phyloP scores from a whole-genome alignment of 2,113 vertebrate species.

The Microtus richardsoni region DNA sequence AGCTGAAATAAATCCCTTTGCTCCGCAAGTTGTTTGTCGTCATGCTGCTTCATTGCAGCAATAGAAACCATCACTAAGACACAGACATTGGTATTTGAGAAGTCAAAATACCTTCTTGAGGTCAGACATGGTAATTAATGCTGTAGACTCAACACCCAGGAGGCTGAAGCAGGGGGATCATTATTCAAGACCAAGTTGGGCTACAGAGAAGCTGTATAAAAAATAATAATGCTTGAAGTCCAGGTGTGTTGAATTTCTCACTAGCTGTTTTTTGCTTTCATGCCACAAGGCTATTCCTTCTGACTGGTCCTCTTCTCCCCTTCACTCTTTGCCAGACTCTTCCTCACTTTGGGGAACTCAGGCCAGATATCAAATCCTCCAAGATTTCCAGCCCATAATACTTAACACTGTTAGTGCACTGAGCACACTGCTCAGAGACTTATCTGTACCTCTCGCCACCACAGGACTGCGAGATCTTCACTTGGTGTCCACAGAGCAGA shows the following conservation, averaged over 20 bases:
- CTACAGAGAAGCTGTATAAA: neutral
- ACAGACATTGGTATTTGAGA: neutral
- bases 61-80: neutral
- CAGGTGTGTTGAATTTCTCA: constrained; percentile 32
- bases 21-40: neutral
- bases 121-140: neutral
- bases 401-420: neutral
- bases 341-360: constrained; percentile 37
- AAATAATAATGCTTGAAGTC: constrained; percentile 17
- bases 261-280: neutral
- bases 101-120: constrained; percentile 1
- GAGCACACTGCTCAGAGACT: neutral
- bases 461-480: neutral
- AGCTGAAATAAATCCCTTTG: neutral
- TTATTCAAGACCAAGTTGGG: neutral
- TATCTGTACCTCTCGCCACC: neutral
- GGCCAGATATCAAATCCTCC: neutral
- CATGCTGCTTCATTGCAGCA: neutral
- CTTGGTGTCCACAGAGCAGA: constrained; percentile 34
- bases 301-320: neutral
- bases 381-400: neutral
- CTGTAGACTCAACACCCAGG: neutral
- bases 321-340: constrained; percentile 14
- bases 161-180: neutral
- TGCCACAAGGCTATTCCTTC: neutral